Evolutionary conservation across 2,797 vertebrate species (phyloP).

Genomic region (Sitta carolinensis): DNA sequence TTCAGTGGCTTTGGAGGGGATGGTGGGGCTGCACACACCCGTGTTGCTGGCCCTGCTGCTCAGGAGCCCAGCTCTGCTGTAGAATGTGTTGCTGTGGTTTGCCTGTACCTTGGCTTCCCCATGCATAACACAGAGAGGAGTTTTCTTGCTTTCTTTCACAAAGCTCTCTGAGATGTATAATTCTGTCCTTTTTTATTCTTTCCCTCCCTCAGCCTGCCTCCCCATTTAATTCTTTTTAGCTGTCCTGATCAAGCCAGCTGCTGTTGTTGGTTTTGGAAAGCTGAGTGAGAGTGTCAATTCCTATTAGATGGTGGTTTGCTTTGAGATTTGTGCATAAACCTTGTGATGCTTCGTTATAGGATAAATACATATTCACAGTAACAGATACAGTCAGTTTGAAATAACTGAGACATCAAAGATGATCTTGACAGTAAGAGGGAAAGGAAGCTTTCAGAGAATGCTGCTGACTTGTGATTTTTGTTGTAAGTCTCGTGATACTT

Average conservation of each 20-base stretch:
- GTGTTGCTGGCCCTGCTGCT: not conserved
- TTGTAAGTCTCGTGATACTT: not conserved
- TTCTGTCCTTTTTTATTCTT: not conserved
- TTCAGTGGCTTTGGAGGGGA: not conserved
- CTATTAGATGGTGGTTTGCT: not conserved
- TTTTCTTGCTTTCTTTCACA: not conserved
- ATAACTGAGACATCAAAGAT: constrained; percentile 23
- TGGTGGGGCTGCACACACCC: accelerated
- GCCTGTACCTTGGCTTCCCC: not conserved
- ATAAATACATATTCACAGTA: not conserved
- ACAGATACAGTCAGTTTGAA: not conserved
- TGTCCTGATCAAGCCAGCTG: not conserved
- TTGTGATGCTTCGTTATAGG: not conserved
- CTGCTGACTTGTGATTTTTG: constrained; percentile 29
- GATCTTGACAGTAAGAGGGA: not conserved
- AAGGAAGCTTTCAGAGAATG: not conserved
- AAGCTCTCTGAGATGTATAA: not conserved
- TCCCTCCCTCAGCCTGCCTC: not conserved
- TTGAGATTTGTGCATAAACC: constrained; percentile 6
- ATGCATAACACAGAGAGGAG: not conserved
- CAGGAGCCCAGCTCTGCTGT: not conserved
- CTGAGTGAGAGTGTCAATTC: not conserved
- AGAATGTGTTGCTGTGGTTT: not conserved
- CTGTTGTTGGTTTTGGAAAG: constrained; percentile 7
- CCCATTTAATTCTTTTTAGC: not conserved